phyloP scores from a whole-genome alignment of 2,113 vertebrate species.

The Pycnonotus jocosus region DNA sequence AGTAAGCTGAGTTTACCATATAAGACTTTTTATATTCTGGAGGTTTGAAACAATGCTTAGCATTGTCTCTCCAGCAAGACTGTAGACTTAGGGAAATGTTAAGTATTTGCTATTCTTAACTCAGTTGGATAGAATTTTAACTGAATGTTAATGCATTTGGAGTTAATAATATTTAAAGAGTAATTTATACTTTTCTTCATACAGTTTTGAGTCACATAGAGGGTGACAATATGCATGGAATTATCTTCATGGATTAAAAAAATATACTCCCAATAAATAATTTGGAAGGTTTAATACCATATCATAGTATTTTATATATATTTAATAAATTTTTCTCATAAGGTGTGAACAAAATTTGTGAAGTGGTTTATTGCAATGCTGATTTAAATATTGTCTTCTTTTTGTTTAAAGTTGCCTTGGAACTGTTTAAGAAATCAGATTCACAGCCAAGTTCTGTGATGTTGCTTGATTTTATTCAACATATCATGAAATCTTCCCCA shows the following conservation, averaged over 20 bases:
- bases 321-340: neutral
- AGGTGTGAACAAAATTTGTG: neutral
- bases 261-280: neutral
- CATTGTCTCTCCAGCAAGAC: neutral
- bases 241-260: neutral
- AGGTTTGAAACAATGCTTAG: neutral
- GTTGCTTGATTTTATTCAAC: slow-evolving; percentile 94
- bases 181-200: neutral
- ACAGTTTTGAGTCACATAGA: neutral
- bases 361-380: neutral
- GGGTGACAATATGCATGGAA: neutral
- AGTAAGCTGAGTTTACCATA: neutral
- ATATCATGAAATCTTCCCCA: slow-evolving; percentile 95
- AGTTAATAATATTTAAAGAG: neutral
- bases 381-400: neutral
- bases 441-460: slow-evolving; percentile 93
- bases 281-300: neutral
- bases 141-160: neutral
- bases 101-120: neutral
- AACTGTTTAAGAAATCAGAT: slow-evolving; percentile 88
- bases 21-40: neutral
- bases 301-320: neutral
- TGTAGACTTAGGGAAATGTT: neutral
- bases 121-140: neutral
- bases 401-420: slow-evolving; percentile 81